Evolutionary conservation across 2,888 invertebrate genomes (phyloP).

Genomic region (Myopa tessellatipennis): DNA sequence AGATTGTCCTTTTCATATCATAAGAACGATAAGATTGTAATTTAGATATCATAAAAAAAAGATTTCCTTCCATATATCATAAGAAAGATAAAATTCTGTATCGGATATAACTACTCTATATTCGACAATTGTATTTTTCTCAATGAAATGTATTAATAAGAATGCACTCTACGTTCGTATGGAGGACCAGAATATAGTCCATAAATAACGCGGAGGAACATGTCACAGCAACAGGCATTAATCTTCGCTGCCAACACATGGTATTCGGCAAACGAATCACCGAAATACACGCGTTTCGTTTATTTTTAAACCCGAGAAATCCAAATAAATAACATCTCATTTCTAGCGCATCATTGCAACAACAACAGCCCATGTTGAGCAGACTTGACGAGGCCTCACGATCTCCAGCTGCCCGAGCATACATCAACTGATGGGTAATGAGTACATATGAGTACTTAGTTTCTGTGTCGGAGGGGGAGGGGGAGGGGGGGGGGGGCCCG

Average conservation of each 20-base stretch:
- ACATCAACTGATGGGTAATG: neutral
- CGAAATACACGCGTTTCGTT: neutral
- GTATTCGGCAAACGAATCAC: neutral
- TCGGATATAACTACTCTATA: too few species aligned
- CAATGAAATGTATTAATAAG: neutral
- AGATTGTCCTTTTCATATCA: too few species aligned
- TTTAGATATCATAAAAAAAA: too few species aligned
- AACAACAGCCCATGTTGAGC: neutral
- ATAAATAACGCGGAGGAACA: neutral
- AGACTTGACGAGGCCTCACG: neutral
- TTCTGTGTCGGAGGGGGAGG: neutral
- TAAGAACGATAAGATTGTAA: too few species aligned
- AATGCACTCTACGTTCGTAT: neutral
- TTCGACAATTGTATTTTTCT: too few species aligned
- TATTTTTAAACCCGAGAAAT: neutral
- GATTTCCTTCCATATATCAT: too few species aligned
- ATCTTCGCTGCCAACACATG: constrained; percentile 1
- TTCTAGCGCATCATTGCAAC: neutral
- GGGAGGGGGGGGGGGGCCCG: too few species aligned
- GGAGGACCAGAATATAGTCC: neutral
- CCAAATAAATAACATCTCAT: neutral
- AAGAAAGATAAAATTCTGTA: too few species aligned
- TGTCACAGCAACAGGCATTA: neutral
- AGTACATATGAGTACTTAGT: neutral
- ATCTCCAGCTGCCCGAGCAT: neutral